Conservation (phyloP, 1,140 invertebrate genomes). For the Pseudomyrmex flavicornis region DNA sequence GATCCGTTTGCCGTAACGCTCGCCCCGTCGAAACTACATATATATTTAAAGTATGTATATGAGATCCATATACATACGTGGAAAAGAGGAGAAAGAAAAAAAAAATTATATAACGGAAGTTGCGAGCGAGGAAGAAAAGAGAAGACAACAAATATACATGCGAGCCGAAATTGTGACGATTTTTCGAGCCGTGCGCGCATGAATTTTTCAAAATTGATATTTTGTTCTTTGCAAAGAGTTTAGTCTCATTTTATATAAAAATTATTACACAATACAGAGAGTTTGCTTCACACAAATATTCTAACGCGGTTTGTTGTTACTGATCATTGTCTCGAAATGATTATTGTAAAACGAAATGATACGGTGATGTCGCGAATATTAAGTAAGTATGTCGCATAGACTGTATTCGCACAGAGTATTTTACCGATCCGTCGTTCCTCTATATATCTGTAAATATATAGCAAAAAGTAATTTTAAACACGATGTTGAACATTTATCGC, state of each 20-base stretch:
- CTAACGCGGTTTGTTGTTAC: not conserved
- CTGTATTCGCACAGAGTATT: constrained; percentile 45
- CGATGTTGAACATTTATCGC: constrained; percentile 41
- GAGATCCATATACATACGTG: not conserved
- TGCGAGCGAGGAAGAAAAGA: not conserved
- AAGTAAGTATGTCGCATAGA: constrained; percentile 12
- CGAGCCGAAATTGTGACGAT: constrained; percentile 43
- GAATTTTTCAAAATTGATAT: not conserved
- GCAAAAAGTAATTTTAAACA: constrained; percentile 45
- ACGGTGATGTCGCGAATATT: too few species aligned
- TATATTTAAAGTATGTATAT: constrained; percentile 35
- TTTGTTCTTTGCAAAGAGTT: not conserved
- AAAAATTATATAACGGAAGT: not conserved
- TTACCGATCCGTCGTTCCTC: constrained; percentile 18
- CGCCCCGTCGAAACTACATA: constrained; percentile 3
- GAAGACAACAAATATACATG: constrained; percentile 11
- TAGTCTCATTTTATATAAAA: not conserved
- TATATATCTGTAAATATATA: constrained; percentile 52
- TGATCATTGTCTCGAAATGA: constrained; percentile 4
- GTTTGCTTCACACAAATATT: not conserved
- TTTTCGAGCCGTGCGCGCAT: constrained; percentile 36
- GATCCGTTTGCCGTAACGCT: constrained; percentile 66
- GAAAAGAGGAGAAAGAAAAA: not conserved
- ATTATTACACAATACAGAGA: not conserved
- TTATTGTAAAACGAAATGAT: constrained; percentile 3